phyloP scores from a whole-genome alignment of 1,140 invertebrate genomes.

The Holotrichia oblita region DNA sequence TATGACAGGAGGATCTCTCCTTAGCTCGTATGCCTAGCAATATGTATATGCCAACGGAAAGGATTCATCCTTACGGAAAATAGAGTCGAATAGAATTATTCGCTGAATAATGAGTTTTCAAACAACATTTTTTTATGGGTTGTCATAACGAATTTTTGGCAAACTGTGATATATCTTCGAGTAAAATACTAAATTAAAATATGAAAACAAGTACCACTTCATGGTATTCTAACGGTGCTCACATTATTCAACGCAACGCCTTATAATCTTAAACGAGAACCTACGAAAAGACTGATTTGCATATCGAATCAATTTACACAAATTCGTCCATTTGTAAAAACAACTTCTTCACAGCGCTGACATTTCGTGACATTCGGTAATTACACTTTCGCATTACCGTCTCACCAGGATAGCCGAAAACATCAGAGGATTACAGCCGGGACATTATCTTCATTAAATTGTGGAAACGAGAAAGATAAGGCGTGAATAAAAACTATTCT shows the following conservation, averaged over 20 bases:
- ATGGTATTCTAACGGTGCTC: neutral
- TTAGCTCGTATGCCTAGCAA: too few species aligned
- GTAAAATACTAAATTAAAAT: too few species aligned
- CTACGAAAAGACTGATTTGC: conserved; percentile 2
- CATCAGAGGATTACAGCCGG: conserved; percentile 16
- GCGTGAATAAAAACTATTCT: conserved; percentile 6
- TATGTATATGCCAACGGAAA: too few species aligned
- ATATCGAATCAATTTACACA: conserved; percentile 30
- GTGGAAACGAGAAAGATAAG: conserved; percentile 23
- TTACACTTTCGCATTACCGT: neutral
- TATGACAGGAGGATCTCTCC: too few species aligned
- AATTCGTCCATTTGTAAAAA: neutral
- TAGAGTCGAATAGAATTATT: too few species aligned
- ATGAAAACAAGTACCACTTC: too few species aligned
- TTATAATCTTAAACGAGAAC: neutral
- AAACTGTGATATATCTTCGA: too few species aligned
- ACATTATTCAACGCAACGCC: neutral
- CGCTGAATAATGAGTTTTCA: too few species aligned
- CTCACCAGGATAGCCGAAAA: conserved; percentile 8
- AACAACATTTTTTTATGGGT: too few species aligned
- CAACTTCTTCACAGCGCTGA: conserved; percentile 3
- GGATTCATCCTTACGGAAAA: too few species aligned
- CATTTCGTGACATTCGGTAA: conserved; percentile 18
- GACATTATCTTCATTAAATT: conserved; percentile 1
- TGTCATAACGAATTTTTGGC: too few species aligned